Percentiles rank a stretch among this genome's conserved stretches.
These are phyloP conservation scores for Patella caerulea DNA, from an alignment of 2,888 invertebrate species.

Conservation along the genomic window DNA sequence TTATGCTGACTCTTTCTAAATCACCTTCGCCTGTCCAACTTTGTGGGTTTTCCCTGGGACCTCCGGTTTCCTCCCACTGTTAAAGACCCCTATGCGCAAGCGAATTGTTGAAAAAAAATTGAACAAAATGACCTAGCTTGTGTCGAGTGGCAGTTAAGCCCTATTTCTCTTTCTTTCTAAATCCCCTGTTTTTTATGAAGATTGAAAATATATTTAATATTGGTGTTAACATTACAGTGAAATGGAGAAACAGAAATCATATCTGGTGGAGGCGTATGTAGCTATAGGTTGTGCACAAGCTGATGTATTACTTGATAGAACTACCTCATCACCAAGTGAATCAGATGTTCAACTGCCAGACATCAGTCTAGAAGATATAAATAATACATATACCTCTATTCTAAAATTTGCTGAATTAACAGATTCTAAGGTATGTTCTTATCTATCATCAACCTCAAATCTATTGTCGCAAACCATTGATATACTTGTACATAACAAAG, in stretches of 20 bases:
- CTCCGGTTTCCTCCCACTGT: no score
- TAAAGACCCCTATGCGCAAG: no score
- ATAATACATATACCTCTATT: conserved; percentile 79
- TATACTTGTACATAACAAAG: no score
- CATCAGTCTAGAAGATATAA: conserved; percentile 76
- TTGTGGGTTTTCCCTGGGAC: no score
- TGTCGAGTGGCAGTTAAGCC: no score
- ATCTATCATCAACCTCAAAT: neutral
- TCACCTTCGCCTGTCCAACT: no score
- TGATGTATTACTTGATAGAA: conserved; percentile 44
- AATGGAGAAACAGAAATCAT: conserved; percentile 88
- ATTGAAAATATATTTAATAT: neutral
- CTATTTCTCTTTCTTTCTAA: no score
- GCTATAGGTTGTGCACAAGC: conserved; percentile 65
- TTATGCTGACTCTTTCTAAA: no score
- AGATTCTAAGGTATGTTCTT: conserved; percentile 80
- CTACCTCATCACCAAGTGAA: conserved; percentile 67
- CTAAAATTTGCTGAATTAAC: conserved; percentile 86
- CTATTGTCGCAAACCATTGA: no score
- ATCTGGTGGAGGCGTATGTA: conserved; percentile 84
- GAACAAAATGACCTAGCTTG: no score
- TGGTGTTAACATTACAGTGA: conserved; percentile 74
- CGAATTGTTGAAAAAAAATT: no score
- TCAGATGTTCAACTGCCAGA: conserved; percentile 74
- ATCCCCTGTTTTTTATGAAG: no score